phyloP scores from a whole-genome alignment of 2,113 vertebrate genomes.

The Benthochromis sp. region DNA sequence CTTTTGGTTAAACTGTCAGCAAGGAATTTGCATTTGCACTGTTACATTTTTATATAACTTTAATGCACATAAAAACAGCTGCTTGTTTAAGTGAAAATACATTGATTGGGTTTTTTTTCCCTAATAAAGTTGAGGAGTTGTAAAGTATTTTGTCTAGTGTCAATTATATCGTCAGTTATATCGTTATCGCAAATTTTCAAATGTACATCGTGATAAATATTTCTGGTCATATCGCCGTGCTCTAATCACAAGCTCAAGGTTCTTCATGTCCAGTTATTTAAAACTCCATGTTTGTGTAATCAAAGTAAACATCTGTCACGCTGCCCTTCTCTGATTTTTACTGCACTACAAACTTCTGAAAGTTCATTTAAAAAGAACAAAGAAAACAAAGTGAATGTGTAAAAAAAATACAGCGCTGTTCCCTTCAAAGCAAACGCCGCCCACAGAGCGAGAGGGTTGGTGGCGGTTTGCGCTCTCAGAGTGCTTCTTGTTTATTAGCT shows the following conservation, averaged over 20 bases:
- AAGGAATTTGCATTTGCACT: accelerated
- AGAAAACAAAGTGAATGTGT: neutral
- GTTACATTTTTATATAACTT: accelerated
- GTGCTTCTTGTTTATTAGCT: neutral
- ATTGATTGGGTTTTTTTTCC: accelerated
- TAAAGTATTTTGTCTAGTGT: accelerated
- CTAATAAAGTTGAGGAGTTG: accelerated
- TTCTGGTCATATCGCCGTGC: neutral
- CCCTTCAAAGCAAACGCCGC: accelerated
- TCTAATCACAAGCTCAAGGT: neutral
- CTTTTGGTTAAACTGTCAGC: neutral
- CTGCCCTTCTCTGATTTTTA: neutral
- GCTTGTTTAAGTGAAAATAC: neutral
- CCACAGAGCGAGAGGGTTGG: neutral
- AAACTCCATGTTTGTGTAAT: neutral
- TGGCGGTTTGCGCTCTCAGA: accelerated
- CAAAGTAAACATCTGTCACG: neutral
- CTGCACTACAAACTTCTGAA: neutral
- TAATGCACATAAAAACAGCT: accelerated
- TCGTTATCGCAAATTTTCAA: accelerated
- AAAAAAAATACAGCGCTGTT: neutral
- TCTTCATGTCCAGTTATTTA: neutral
- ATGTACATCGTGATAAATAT: accelerated
- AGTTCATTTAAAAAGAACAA: neutral
- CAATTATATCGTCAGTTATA: accelerated